phyloP scores from a whole-genome alignment of 2,797 vertebrate species.

The Silurus aristotelis region DNA sequence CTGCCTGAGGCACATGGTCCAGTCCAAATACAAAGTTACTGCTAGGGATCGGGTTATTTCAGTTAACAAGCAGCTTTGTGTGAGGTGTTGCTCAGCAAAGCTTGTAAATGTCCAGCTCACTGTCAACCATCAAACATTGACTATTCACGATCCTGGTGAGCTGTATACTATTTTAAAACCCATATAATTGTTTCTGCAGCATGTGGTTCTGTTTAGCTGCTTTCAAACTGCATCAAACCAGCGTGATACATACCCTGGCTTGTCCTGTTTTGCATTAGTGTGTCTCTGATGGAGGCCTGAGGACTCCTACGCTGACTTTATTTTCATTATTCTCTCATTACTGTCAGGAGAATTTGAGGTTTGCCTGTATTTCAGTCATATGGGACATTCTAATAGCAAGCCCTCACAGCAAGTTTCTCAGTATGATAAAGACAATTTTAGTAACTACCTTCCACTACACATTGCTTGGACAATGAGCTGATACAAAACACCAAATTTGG shows the following conservation, averaged over 20 bases:
- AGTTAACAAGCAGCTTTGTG: constrained; percentile 51
- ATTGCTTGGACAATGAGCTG: not conserved
- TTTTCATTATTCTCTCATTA: constrained; percentile 44
- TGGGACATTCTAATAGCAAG: constrained; percentile 1
- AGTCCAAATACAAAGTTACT: constrained; percentile 16
- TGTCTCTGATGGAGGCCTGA: constrained; percentile 3
- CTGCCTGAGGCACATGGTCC: not conserved
- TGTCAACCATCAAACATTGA: constrained; percentile 51
- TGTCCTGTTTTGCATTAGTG: constrained; percentile 39
- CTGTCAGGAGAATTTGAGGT: constrained; percentile 35
- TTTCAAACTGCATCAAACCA: not conserved
- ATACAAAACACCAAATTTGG: constrained; percentile 3
- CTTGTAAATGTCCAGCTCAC: constrained; percentile 59
- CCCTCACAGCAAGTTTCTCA: not conserved
- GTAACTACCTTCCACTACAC: not conserved
- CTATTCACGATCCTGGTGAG: constrained; percentile 65
- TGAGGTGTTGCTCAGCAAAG: constrained; percentile 49
- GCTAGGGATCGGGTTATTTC: constrained; percentile 3
- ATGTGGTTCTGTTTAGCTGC: constrained; percentile 64
- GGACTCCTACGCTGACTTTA: constrained; percentile 37
- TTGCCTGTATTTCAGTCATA: constrained; percentile 24
- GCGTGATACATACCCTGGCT: constrained; percentile 12
- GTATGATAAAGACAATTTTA: constrained; percentile 27
- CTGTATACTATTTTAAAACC: constrained; percentile 65
- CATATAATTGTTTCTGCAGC: constrained; percentile 63